These are phyloP conservation scores for Ooceraea biroi DNA, from an alignment of 1,140 invertebrate species.

Conservation along the genomic window DNA sequence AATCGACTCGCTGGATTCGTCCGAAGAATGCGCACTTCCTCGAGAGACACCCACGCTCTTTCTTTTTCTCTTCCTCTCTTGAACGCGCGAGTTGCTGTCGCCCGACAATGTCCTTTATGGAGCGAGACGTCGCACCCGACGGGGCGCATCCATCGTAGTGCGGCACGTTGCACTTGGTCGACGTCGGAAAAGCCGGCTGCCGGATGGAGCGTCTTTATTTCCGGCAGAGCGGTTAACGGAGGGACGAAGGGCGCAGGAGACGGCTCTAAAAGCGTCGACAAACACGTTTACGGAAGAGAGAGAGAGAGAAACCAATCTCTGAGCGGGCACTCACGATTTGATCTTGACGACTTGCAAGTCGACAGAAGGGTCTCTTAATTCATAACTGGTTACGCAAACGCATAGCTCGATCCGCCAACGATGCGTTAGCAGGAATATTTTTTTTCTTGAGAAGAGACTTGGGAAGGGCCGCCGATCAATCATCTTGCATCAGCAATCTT, in stretches of 20 bases:
- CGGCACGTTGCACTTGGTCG: constrained; percentile 10
- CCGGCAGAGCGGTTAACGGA: constrained; percentile 10
- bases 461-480: no score
- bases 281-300: constrained; percentile 22
- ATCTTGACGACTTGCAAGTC: neutral
- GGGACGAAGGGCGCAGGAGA: neutral
- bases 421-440: no score
- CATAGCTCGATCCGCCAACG: no score
- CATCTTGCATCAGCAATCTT: no score
- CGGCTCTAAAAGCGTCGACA: constrained; percentile 44
- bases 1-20: neutral
- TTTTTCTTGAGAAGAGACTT: no score
- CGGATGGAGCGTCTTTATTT: constrained; percentile 51
- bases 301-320: neutral
- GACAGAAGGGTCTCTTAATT: constrained; percentile 3
- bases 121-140: constrained; percentile 7
- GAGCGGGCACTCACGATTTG: constrained; percentile 18
- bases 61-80: no score
- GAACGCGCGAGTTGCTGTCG: constrained; percentile 6
- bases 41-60: neutral
- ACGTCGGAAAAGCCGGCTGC: constrained; percentile 12
- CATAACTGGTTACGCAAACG: constrained; percentile 14
- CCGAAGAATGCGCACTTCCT: constrained; percentile 29
- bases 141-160: constrained; percentile 37
- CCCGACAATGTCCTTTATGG: constrained; percentile 40